These are phyloP conservation scores for Hydriomena furcata DNA, from an alignment of 2,888 invertebrate species.

Conservation along the genomic window DNA sequence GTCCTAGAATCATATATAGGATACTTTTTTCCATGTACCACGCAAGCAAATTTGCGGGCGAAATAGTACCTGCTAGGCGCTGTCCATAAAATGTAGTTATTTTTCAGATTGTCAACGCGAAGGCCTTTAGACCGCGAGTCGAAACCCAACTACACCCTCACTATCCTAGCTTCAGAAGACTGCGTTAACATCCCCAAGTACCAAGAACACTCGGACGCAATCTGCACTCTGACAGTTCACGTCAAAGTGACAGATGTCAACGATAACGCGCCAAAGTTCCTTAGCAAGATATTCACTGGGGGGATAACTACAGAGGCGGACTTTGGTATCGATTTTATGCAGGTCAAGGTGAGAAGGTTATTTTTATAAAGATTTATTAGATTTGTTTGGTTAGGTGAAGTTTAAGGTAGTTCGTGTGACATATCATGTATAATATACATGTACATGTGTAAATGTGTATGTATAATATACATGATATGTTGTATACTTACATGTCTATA, in stretches of 20 bases:
- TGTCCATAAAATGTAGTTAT: not conserved
- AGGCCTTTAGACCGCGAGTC: constrained; percentile 90
- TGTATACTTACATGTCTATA: too few species aligned
- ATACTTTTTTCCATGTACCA: too few species aligned
- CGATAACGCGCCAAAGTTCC: constrained; percentile 94
- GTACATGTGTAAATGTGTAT: too few species aligned
- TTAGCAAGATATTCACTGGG: constrained; percentile 93
- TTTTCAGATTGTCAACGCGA: constrained; percentile 56
- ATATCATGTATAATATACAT: too few species aligned
- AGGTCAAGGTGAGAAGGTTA: constrained; percentile 80
- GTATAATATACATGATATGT: too few species aligned
- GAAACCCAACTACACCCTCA: constrained; percentile 86
- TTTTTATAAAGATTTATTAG: not conserved
- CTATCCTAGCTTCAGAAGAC: constrained; percentile 93
- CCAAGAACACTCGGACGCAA: constrained; percentile 84
- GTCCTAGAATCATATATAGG: too few species aligned
- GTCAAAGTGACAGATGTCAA: constrained; percentile 93
- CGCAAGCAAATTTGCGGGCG: too few species aligned
- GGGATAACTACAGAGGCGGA: constrained; percentile 97
- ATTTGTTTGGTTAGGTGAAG: too few species aligned
- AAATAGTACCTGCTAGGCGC: too few species aligned
- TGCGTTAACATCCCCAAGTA: constrained; percentile 84
- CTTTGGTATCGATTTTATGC: constrained; percentile 94
- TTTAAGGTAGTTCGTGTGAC: too few species aligned
- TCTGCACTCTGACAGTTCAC: constrained; percentile 87